Conservation (phyloP, 1,140 invertebrate species). For the Pristionchus pacificus region DNA sequence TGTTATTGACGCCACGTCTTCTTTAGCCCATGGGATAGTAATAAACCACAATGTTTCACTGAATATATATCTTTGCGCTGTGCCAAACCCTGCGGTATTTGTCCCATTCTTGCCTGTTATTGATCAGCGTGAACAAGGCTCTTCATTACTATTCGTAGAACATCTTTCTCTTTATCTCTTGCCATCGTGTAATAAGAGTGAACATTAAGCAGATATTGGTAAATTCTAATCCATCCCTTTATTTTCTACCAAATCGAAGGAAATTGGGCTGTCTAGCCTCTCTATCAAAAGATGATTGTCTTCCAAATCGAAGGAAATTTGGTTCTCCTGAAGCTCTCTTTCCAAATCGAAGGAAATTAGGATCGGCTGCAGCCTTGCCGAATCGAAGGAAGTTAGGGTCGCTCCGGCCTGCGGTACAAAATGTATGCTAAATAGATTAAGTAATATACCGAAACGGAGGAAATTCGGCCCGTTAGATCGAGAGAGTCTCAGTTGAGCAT, state of each 20-base stretch:
- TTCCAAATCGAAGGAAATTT: conserved; percentile 37
- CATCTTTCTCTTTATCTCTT: too few species aligned
- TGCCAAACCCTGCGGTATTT: too few species aligned
- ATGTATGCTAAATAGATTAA: neutral
- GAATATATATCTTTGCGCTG: too few species aligned
- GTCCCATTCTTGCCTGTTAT: too few species aligned
- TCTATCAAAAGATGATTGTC: conserved; percentile 29
- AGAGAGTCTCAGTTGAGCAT: neutral
- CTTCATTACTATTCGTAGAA: too few species aligned
- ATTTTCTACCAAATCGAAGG: conserved; percentile 41
- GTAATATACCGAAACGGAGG: conserved; percentile 22
- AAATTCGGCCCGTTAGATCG: conserved; percentile 44
- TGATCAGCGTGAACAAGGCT: too few species aligned
- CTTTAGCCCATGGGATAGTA: too few species aligned
- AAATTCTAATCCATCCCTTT: neutral
- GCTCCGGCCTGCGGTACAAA: conserved; percentile 12
- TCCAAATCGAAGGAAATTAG: conserved; percentile 39
- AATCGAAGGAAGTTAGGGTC: conserved; percentile 50
- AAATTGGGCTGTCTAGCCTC: conserved; percentile 48
- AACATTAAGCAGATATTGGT: too few species aligned
- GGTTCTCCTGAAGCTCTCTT: conserved; percentile 31
- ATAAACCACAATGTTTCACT: too few species aligned
- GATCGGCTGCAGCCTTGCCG: conserved; percentile 31
- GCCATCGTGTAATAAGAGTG: too few species aligned
- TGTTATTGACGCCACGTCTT: too few species aligned